Evolutionary conservation across 2,797 vertebrate genomes (phyloP).

Genomic region (Propithecus perrieri): DNA sequence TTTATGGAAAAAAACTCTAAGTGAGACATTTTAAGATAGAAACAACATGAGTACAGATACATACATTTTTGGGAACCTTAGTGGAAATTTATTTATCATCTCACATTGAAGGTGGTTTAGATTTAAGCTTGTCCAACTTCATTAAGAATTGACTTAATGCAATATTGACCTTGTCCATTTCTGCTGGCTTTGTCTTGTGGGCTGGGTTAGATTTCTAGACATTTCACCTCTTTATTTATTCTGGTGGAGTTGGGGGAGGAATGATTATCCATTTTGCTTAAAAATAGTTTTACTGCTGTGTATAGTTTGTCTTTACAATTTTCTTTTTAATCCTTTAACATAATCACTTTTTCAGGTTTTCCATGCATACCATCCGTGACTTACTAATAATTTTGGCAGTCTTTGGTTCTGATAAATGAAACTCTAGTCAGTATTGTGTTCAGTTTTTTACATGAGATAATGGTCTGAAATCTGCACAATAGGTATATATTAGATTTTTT

Average conservation of each 20-base stretch:
- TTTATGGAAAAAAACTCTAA: background rate
- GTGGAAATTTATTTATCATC: background rate
- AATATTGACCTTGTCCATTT: background rate
- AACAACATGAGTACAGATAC: background rate
- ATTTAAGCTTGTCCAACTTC: background rate
- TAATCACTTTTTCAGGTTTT: background rate
- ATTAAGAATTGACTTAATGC: background rate
- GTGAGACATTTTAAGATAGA: background rate
- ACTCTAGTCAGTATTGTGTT: background rate
- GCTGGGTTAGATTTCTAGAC: background rate
- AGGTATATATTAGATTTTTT: background rate
- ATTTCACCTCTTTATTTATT: background rate
- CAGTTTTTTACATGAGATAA: background rate
- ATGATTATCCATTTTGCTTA: background rate
- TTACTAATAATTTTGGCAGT: conserved; percentile 8
- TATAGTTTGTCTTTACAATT: background rate
- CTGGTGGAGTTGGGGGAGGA: background rate
- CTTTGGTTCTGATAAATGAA: conserved; percentile 19
- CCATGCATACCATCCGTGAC: background rate
- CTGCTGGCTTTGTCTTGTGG: background rate
- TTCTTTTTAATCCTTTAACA: conserved; percentile 23
- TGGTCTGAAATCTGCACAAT: background rate
- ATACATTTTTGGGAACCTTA: background rate
- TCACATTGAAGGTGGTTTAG: background rate
- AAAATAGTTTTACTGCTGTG: background rate